These are phyloP conservation scores for Elgaria multicarinata DNA, from an alignment of 2,113 vertebrate species.

Conservation along the genomic window DNA sequence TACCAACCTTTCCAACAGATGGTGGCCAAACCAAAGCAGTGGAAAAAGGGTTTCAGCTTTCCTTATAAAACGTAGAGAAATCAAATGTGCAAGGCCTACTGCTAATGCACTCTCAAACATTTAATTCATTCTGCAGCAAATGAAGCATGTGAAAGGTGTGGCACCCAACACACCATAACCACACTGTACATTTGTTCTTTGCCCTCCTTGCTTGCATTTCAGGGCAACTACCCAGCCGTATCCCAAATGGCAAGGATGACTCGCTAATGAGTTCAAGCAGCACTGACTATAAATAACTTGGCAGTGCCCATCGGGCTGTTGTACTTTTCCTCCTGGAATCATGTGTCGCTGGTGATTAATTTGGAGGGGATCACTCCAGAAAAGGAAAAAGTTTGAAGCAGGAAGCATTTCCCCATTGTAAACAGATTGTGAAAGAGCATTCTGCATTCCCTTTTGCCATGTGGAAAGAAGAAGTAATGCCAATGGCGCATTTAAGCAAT, in stretches of 20 bases:
- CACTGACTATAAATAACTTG: not conserved
- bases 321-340: not conserved
- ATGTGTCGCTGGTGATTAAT: not conserved
- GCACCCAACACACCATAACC: slow-evolving; percentile 31
- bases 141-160: slow-evolving; percentile 28
- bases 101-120: slow-evolving; percentile 40
- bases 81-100: slow-evolving; percentile 49
- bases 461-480: not conserved
- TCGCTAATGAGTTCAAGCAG: not conserved
- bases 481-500: not conserved
- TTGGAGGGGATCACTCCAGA: not conserved
- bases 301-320: not conserved
- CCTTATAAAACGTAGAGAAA: slow-evolving; percentile 43
- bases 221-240: rapidly evolving
- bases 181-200: slow-evolving; percentile 4
- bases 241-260: not conserved
- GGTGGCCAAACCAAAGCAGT: slow-evolving; percentile 30
- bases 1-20: slow-evolving; percentile 53
- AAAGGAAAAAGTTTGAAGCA: rapidly evolving
- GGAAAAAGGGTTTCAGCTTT: slow-evolving; percentile 71
- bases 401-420: not conserved
- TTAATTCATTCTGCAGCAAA: slow-evolving; percentile 28
- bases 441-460: not conserved
- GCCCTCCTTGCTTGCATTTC: not conserved
- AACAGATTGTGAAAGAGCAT: rapidly evolving